phyloP scores from a whole-genome alignment of 2,113 vertebrate genomes.

The Microtus ochrogaster region DNA sequence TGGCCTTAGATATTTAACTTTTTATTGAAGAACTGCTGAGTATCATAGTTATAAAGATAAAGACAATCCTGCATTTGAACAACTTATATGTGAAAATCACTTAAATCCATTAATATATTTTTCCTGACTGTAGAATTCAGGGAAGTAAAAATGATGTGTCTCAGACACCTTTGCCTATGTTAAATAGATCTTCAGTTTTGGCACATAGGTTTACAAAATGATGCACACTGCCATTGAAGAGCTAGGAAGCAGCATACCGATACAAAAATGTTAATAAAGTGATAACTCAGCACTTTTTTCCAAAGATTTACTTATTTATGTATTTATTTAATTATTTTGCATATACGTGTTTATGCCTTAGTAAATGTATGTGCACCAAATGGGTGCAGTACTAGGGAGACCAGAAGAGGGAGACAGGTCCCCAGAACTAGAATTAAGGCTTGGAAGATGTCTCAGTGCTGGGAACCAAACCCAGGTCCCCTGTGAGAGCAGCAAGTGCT shows the following conservation, averaged over 20 bases:
- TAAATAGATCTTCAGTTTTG: not conserved
- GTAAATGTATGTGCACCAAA: not conserved
- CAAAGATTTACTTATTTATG: not conserved
- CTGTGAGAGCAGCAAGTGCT: not conserved
- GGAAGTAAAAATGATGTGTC: not conserved
- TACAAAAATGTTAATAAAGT: not conserved
- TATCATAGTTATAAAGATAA: not conserved
- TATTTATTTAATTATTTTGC: not conserved
- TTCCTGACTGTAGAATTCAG: not conserved
- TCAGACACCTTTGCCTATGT: not conserved
- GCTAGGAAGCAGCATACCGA: not conserved
- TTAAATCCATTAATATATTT: slow-evolving; percentile 27
- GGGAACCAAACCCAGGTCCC: not conserved
- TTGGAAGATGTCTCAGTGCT: not conserved
- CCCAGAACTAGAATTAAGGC: not conserved
- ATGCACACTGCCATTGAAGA: not conserved
- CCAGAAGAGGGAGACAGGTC: not conserved
- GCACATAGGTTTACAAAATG: not conserved
- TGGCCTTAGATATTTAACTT: not conserved
- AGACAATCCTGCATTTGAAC: not conserved
- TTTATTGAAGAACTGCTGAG: not conserved
- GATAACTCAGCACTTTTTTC: not conserved
- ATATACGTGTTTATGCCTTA: not conserved
- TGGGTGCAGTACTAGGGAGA: not conserved
- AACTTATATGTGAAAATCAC: not conserved